Evolutionary conservation across 2,113 vertebrate genomes (phyloP).

Genomic region (Platysteira castanea): DNA sequence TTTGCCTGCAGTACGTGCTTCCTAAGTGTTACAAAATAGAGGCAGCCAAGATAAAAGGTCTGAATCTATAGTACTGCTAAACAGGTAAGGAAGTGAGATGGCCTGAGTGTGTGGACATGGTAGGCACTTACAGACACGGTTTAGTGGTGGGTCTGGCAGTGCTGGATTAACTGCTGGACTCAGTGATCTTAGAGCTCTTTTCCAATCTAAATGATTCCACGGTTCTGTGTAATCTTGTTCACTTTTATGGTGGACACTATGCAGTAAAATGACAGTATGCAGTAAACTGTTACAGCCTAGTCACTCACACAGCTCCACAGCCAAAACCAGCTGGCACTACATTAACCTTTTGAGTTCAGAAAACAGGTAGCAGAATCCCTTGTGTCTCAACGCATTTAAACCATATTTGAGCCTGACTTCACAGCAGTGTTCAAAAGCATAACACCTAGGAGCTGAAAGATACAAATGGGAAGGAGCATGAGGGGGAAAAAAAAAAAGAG

Average conservation of each 20-base stretch:
- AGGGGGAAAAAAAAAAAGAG: background rate
- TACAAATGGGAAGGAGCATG: background rate
- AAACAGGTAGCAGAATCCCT: background rate
- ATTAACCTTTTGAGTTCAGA: background rate
- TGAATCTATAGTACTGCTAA: background rate
- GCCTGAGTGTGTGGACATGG: background rate
- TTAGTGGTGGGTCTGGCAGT: background rate
- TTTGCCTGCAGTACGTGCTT: background rate
- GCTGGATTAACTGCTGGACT: background rate
- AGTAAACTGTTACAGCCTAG: background rate
- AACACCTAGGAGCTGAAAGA: background rate
- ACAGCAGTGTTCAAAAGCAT: background rate
- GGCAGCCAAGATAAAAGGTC: background rate
- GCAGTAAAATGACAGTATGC: background rate
- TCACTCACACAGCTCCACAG: background rate
- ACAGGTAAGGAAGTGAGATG: background rate
- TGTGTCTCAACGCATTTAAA: background rate
- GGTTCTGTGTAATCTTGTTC: background rate
- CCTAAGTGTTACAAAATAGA: background rate
- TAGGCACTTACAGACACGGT: background rate
- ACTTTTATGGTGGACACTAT: background rate
- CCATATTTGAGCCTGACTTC: background rate
- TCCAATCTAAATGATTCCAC: background rate
- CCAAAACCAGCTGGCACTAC: background rate
- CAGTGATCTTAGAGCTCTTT: background rate